Evolutionary conservation across 2,888 invertebrate genomes (phyloP).

Genomic region (Diplazon laetatorius): DNA sequence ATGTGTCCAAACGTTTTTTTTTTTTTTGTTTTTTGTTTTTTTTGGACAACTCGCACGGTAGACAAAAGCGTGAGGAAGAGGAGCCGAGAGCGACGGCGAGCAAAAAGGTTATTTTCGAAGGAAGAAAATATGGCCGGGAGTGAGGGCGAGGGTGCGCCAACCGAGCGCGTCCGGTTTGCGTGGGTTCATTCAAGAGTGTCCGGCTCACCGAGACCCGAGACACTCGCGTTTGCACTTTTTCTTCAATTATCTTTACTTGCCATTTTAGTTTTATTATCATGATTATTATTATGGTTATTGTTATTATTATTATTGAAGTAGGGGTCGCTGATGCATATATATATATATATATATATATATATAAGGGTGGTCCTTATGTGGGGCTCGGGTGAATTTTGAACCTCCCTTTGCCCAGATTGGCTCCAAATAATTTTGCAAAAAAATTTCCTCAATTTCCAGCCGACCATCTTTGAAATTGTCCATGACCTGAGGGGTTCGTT

Average conservation of each 20-base stretch:
- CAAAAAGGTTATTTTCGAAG: conserved; percentile 42
- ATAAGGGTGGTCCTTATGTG: no score
- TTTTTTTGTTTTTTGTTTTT: no score
- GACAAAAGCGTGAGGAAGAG: conserved; percentile 56
- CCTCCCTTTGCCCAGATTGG: no score
- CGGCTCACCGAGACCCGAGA: conserved; percentile 55
- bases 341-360: no score
- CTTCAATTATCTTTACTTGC: conserved; percentile 47
- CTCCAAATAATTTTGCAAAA: no score
- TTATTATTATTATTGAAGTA: no score
- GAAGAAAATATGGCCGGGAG: conserved; percentile 48
- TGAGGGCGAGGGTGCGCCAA: conserved; percentile 64
- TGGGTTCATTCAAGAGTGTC: conserved; percentile 74
- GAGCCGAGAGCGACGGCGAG: conserved; percentile 57
- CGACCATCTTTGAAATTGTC: no score
- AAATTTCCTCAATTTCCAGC: no score
- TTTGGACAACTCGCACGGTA: conserved; percentile 38
- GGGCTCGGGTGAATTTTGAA: no score
- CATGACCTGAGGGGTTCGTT: no score
- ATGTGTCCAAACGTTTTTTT: conserved; percentile 49
- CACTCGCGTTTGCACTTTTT: conserved; percentile 40
- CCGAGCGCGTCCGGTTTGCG: conserved; percentile 66
- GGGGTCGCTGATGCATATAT: conserved; percentile 31
- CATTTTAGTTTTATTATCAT: no score
- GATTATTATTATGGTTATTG: no score